Percentiles rank a stretch among this genome's conserved stretches.
Evolutionary conservation across 2,888 invertebrate genomes (phyloP).

Genomic region (Melanotus villosus): DNA sequence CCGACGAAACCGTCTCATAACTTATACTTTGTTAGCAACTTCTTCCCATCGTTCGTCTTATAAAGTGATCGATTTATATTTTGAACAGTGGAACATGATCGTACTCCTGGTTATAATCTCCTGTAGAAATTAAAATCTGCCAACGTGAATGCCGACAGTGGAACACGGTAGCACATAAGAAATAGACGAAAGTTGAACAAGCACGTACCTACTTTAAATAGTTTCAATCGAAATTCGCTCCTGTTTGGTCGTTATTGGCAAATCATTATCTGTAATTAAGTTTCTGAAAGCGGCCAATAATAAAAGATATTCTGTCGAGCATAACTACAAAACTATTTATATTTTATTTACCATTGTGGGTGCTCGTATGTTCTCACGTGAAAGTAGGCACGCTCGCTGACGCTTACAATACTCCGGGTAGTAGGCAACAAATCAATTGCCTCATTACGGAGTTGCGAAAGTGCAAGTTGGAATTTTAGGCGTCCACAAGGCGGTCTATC

Average conservation of each 20-base stretch:
- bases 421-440: conserved; percentile 26
- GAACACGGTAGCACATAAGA: conserved; percentile 20
- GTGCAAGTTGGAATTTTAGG: conserved; percentile 18
- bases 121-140: too few species aligned
- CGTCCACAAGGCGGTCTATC: conserved; percentile 1
- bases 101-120: background rate
- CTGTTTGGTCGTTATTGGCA: background rate
- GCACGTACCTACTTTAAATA: background rate
- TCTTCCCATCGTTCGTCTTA: too few species aligned
- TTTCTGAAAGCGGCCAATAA: background rate
- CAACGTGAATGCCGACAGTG: too few species aligned
- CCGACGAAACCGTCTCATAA: too few species aligned
- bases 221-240: background rate
- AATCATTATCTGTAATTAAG: conserved; percentile 12
- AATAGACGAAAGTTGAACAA: background rate
- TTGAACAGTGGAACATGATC: background rate
- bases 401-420: background rate
- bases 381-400: conserved; percentile 24
- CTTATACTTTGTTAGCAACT: too few species aligned
- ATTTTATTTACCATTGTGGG: conserved; percentile 21
- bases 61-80: too few species aligned
- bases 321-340: conserved; percentile 23
- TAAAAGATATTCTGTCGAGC: conserved; percentile 1
- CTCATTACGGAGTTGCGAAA: conserved; percentile 25
- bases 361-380: conserved; percentile 27